phyloP scores from a whole-genome alignment of 2,797 vertebrate genomes.

The Takifugu rubripes region DNA sequence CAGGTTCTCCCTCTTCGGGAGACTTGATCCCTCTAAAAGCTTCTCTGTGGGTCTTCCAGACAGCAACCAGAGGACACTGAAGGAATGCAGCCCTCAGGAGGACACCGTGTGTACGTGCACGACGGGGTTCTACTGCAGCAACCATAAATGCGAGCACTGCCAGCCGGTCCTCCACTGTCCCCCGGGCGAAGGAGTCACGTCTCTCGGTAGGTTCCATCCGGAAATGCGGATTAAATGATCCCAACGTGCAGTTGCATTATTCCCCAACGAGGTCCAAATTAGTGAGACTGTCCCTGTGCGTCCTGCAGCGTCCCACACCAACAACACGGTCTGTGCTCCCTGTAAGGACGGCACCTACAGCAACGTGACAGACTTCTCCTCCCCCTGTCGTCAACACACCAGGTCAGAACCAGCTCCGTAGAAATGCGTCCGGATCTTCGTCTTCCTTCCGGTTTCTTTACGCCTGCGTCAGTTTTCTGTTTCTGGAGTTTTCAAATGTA shows the following conservation, averaged over 20 bases:
- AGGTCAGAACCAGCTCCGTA: conserved; percentile 41
- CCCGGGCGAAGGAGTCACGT: conserved; percentile 42
- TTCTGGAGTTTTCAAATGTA: background rate
- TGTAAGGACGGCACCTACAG: conserved; percentile 64
- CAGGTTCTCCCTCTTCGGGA: background rate
- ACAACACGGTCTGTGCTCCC: conserved; percentile 40
- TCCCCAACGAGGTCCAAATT: background rate
- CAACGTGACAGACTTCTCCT: conserved; percentile 50
- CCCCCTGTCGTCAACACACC: conserved; percentile 56
- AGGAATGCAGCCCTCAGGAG: conserved; percentile 12
- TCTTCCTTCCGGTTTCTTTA: no score
- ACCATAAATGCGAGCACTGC: conserved; percentile 34
- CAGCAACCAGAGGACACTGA: accelerated
- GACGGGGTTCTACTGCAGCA: conserved; percentile 40
- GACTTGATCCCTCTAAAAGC: background rate
- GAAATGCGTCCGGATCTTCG: no score
- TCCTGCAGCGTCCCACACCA: conserved; percentile 42
- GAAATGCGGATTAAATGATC: background rate
- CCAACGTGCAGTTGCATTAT: no score
- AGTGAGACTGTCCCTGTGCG: background rate
- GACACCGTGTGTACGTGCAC: conserved; percentile 57
- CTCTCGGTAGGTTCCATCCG: conserved; percentile 35
- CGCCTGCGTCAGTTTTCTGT: no score
- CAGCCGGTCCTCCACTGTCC: accelerated
- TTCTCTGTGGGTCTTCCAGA: conserved; percentile 21